Percentiles rank a stretch among this genome's conserved stretches.
Evolutionary conservation across 2,888 invertebrate genomes (phyloP).

Genomic region (Trissoscelio sp.): DNA sequence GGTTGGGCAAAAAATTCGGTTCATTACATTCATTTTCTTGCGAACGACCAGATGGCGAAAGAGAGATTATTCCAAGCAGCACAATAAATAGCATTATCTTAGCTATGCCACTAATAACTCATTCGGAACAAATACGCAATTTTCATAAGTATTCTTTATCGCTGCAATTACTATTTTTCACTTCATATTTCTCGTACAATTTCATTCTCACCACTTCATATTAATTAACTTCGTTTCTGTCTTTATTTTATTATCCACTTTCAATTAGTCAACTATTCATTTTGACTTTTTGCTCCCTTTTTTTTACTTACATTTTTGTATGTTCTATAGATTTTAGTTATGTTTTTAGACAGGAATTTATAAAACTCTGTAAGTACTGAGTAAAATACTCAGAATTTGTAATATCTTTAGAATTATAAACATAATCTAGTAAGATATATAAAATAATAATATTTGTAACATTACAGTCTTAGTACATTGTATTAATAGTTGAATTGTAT

Average conservation of each 20-base stretch:
- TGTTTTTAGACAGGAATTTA: too few relatives aligned
- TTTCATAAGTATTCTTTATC: constrained; percentile 53
- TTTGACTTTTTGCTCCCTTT: background rate
- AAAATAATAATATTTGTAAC: too few relatives aligned
- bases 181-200: constrained; percentile 28
- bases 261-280: background rate
- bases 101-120: constrained; percentile 50
- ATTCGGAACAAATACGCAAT: constrained; percentile 55
- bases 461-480: too few relatives aligned
- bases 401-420: too few relatives aligned
- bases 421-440: too few relatives aligned
- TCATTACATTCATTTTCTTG: constrained; percentile 64
- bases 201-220: constrained; percentile 11
- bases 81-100: constrained; percentile 64
- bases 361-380: too few relatives aligned
- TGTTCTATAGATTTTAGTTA: background rate
- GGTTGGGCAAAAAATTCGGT: constrained; percentile 63
- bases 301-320: background rate
- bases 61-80: constrained; percentile 46
- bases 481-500: too few relatives aligned
- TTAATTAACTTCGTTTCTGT: constrained; percentile 37
- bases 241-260: constrained; percentile 20
- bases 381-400: too few relatives aligned
- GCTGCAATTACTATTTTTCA: constrained; percentile 45
- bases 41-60: constrained; percentile 61